Base-by-base conservation (phyloP, 1,140 invertebrate genomes). In the Aphelinus certus region DNA sequence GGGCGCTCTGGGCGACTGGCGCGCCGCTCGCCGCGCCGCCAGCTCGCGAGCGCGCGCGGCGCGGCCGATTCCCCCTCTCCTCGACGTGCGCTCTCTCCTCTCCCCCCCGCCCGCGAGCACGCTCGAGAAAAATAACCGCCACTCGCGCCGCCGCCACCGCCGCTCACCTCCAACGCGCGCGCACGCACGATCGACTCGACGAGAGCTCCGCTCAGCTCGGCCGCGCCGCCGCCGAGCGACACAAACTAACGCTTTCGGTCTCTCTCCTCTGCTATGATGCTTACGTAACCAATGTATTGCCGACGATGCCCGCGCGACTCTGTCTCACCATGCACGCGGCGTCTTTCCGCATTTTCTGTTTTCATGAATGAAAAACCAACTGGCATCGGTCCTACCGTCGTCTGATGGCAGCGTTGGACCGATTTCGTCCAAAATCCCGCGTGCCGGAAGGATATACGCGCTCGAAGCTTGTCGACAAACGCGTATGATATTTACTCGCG, bases 101-200 rank as follows among this genome's bases (percentile, higher is more conserved):
- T 53, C 9, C 67, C 71, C 64, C 76, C 65, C 26, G 66, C 63
- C 69, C 26, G 26, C 26, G 26, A 26, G 26, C 26, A 26, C 26
- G 26, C 26, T 26, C 26, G 26, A 26, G 26, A 26, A 26, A 26
- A 26, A 26, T 26, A 26, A 77, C 75, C 71, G 65, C 74, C 79
- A 80, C 77, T 80, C 76, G 72, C 9, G 3, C 1, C 2, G 5
- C 51, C 61, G 0, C 42, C 43, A 10, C 70, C 43, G 7, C 26
- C 60, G 9, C 55, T 46, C 55, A 71, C 42, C n/a, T 7, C 26
- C 26, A 26, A 26, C 26, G 26, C 26, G 26, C 26, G 26, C 26
- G 75, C 71, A 71, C 74, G 56, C 69, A 77, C 3, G 65, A 63
- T 81, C 75, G 69, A n/a, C 66, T 77, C 72, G 3, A n/a, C 42